phyloP scores from a whole-genome alignment of 2,113 vertebrate genomes.

The Euleptes europaea region DNA sequence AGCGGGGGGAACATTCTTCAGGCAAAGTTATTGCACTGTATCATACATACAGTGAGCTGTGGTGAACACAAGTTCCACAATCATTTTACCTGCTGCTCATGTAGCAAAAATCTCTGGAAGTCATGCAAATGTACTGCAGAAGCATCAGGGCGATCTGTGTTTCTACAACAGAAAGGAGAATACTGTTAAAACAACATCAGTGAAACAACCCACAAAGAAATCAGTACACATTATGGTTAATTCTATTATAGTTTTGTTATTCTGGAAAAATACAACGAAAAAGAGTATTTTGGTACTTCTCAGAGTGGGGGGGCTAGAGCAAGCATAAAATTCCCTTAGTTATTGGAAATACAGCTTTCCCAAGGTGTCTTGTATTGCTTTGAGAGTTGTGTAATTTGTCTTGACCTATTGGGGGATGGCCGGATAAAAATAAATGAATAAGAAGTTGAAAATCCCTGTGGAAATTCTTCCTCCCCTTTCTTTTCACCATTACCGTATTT shows the following conservation, averaged over 20 bases:
- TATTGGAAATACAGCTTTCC: not conserved
- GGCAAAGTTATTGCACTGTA: not conserved
- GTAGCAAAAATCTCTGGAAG: constrained; percentile 92
- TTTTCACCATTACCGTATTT: too few species aligned
- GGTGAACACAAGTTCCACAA: not conserved
- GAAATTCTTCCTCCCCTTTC: not conserved
- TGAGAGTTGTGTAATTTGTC: too few species aligned
- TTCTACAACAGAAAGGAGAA: constrained; percentile 73
- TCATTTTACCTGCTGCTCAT: constrained; percentile 87
- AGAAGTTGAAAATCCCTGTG: not conserved
- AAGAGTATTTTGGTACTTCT: not conserved
- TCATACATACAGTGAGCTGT: not conserved
- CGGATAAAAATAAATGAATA: not conserved
- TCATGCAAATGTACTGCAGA: constrained; percentile 89
- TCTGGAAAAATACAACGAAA: not conserved
- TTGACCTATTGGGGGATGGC: too few species aligned
- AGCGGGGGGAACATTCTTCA: not conserved
- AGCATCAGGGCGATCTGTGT: constrained; percentile 88
- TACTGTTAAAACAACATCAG: constrained; percentile 1
- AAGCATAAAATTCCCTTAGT: not conserved
- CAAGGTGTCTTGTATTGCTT: too few species aligned
- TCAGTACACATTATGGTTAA: not conserved
- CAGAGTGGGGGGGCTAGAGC: not conserved
- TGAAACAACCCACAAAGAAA: not conserved
- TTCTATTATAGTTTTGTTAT: not conserved